Evolutionary conservation across 2,113 vertebrate species (phyloP), one percentile per base, ranked within the genome.

Genomic region (Tyrannus savana): DNA sequence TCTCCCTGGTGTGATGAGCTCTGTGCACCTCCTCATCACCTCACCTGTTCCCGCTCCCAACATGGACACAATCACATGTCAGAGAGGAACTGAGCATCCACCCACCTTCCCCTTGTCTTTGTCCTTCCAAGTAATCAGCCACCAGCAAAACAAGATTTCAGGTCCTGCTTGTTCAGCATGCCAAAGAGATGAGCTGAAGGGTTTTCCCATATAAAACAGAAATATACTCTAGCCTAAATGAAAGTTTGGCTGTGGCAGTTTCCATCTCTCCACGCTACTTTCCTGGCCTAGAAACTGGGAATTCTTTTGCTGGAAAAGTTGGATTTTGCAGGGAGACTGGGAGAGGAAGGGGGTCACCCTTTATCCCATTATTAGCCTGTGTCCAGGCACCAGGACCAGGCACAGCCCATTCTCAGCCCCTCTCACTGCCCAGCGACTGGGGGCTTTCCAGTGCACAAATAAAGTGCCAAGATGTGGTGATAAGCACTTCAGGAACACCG

Each of bases 401-500:
- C 75, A n/a, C 21, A 73, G 35, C 77, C 58, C 77, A 42, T 24
- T 25, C 33, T 16, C 5, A 0, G 9, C 6, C 17, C 9, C 42
- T 72, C 66, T 42, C 71, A 44, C 23, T 56, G 84, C 47, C 46
- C 72, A 64, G 56, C 0, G 0, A 28, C 2, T 42, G 42, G 41
- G 12, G 3, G 1, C 12, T 35, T 46, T 46, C 47, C 53, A 49
- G 24, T 30, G 67, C 37, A 77, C 19, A 1, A 2, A 55, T 2
- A 9, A 92, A 90, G 75, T 27, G 47, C 28, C 84, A 55, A 71
- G 88, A 90, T 75, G 52, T 13, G 19, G 47, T 6, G 82, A 94
- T 93, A 93, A 96, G 64, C 56, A 41, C 79, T 90, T 96, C 19
- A 84, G 92, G 93, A 87, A 84, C 1, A 66, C 90, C n/a, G 6